Percentiles rank a stretch among this genome's conserved stretches.
Evolutionary conservation across 2,888 invertebrate genomes (phyloP).

Genomic region (Pandemis heparana): DNA sequence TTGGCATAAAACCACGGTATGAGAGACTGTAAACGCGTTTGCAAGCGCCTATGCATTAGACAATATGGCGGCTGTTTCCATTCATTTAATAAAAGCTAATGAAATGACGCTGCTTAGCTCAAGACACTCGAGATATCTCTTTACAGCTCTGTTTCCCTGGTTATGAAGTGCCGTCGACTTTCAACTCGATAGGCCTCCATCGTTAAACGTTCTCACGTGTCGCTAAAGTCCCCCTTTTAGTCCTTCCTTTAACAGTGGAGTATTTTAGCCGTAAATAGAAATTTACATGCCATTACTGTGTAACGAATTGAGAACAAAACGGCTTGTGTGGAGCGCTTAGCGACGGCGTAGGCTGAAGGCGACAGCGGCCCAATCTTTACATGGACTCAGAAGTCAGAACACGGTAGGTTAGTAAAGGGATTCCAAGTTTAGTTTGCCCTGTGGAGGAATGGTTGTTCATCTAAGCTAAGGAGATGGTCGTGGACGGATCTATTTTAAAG

Average conservation of each 20-base stretch:
- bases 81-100: slow-evolving; percentile 18
- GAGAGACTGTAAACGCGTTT: no score
- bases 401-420: slow-evolving; percentile 1
- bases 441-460: slow-evolving; percentile 7
- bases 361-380: slow-evolving; percentile 15
- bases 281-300: slow-evolving; percentile 59
- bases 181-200: slow-evolving; percentile 23
- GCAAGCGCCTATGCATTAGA: no score
- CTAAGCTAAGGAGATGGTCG: neutral
- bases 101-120: slow-evolving; percentile 12
- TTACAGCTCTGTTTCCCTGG: slow-evolving; percentile 20
- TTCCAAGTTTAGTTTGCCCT: neutral
- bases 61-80: neutral
- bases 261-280: slow-evolving; percentile 54
- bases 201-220: slow-evolving; percentile 39
- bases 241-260: slow-evolving; percentile 45
- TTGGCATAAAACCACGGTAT: no score
- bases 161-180: slow-evolving; percentile 21
- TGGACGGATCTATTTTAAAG: neutral
- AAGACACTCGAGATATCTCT: slow-evolving; percentile 15
- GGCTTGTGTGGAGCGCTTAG: slow-evolving; percentile 25
- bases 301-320: slow-evolving; percentile 46
- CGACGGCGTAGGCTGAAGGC: slow-evolving; percentile 9
- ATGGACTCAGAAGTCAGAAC: slow-evolving; percentile 18
- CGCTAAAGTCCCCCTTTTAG: slow-evolving; percentile 33